Evolutionary conservation across 2,797 vertebrate species (phyloP).

Genomic region (Anguilla marmorata): DNA sequence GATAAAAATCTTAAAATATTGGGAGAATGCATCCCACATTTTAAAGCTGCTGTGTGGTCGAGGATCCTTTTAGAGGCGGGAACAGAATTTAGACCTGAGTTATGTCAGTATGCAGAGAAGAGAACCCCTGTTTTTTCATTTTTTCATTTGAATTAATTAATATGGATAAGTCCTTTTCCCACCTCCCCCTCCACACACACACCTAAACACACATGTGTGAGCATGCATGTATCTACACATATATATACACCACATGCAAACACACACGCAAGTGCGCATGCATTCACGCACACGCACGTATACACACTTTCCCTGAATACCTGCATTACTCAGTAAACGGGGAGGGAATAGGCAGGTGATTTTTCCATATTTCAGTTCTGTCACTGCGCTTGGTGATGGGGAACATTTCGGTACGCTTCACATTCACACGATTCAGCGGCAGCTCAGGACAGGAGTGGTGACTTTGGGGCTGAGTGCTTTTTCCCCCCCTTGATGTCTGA

Average conservation of each 20-base stretch:
- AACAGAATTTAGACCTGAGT: slow-evolving; percentile 49
- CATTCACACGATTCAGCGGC: slow-evolving; percentile 39
- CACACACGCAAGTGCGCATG: neutral
- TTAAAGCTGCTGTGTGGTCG: neutral
- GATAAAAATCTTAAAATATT: neutral
- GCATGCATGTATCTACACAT: neutral
- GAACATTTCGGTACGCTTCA: neutral
- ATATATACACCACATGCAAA: neutral
- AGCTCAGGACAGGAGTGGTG: slow-evolving; percentile 36
- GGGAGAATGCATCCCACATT: neutral
- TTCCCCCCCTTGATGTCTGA: slow-evolving; percentile 54
- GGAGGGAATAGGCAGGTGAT: neutral
- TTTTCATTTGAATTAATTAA: neutral
- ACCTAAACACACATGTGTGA: neutral
- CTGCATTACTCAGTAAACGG: neutral
- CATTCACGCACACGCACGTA: neutral
- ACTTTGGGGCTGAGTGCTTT: slow-evolving; percentile 36
- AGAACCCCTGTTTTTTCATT: no score
- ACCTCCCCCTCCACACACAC: neutral
- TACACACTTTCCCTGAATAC: neutral
- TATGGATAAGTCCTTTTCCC: neutral
- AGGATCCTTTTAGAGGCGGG: slow-evolving; percentile 54
- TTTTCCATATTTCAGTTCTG: neutral
- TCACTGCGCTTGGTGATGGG: neutral
- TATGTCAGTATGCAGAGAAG: neutral